phyloP scores from a whole-genome alignment of 2,888 invertebrate species.

The Harpalus rubripes region DNA sequence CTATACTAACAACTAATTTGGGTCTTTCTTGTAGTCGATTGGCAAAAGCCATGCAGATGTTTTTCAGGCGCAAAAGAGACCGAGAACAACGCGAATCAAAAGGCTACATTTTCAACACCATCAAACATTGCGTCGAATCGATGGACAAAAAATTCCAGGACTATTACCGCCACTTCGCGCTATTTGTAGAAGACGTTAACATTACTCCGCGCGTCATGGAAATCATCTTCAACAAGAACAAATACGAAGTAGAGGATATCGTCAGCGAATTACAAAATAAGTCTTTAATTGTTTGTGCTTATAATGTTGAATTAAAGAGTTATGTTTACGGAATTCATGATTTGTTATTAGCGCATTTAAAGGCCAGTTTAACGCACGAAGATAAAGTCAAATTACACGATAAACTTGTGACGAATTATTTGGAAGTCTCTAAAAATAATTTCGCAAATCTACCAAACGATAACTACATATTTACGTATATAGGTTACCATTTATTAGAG shows the following conservation, averaged over 20 bases:
- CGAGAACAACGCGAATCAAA: conserved; percentile 18
- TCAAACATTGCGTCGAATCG: conserved; percentile 79
- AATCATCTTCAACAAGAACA: conserved; percentile 78
- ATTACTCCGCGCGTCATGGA: conserved; percentile 75
- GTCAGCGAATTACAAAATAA: conserved; percentile 84
- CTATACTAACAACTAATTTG: conserved; percentile 33
- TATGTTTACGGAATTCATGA: conserved; percentile 87
- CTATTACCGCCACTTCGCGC: conserved; percentile 82
- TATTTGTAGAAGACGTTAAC: conserved; percentile 85
- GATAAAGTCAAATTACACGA: conserved; percentile 79
- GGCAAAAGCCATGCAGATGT: conserved; percentile 61
- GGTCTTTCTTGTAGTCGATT: conserved; percentile 53
- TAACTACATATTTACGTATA: conserved; percentile 86
- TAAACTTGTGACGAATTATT: conserved; percentile 81
- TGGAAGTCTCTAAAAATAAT: conserved; percentile 77
- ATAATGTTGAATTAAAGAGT: conserved; percentile 80
- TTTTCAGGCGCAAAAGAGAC: conserved; percentile 61
- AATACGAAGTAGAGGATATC: conserved; percentile 80
- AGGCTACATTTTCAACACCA: conserved; percentile 61
- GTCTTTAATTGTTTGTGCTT: conserved; percentile 83
- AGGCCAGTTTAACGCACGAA: conserved; percentile 76
- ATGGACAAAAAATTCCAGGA: conserved; percentile 78
- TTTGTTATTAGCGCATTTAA: conserved; percentile 83
- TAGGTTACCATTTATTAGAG: conserved; percentile 84
- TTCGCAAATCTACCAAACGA: conserved; percentile 83